Evolutionary conservation across 2,797 vertebrate species (phyloP).

Genomic region (Helarctos malayanus): DNA sequence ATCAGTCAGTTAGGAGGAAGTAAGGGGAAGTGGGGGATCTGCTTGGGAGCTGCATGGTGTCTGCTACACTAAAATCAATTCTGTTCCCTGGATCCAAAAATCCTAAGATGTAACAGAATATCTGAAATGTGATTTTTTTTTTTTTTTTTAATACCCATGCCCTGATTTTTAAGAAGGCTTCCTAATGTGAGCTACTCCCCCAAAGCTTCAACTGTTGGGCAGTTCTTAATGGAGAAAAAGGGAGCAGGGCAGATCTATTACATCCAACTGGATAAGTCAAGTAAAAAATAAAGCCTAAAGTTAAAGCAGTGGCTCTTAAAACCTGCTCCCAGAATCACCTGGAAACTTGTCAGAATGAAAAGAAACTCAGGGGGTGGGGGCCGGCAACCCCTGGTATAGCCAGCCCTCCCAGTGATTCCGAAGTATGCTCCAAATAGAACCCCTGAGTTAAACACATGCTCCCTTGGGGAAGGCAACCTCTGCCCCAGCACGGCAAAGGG

Average conservation of each 20-base stretch:
- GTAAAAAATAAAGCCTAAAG: neutral
- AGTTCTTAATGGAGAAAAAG: neutral
- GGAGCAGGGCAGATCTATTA: neutral
- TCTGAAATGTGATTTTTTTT: neutral
- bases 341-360: constrained; percentile 1
- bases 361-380: neutral
- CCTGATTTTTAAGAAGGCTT: neutral
- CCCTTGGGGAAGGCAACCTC: neutral
- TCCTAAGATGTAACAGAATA: neutral
- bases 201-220: neutral
- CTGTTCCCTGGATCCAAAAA: neutral
- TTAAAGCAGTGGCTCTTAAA: neutral
- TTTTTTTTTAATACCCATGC: neutral
- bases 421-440: neutral
- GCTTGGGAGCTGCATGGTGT: neutral
- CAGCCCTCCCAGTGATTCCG: neutral
- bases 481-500: neutral
- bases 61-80: neutral
- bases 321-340: neutral
- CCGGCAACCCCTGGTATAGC: neutral
- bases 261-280: neutral
- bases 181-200: neutral
- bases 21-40: neutral
- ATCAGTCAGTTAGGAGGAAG: neutral
- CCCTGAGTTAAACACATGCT: neutral